Percentiles rank a stretch among this genome's conserved stretches.
These are phyloP conservation scores for Sebastes aleutianus DNA, from an alignment of 2,797 vertebrate species.

Conservation along the genomic window DNA sequence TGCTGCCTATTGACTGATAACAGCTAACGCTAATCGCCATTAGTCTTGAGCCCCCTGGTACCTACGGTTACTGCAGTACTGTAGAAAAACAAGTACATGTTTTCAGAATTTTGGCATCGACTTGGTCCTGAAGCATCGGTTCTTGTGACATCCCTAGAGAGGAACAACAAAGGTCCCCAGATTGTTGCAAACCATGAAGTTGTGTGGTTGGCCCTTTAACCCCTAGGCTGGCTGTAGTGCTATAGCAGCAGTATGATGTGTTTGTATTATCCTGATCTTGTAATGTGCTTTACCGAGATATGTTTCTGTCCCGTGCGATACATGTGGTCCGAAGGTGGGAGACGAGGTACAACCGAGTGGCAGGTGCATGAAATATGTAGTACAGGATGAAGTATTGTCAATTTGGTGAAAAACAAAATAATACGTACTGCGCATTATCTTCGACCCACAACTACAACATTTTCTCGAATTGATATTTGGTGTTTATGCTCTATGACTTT, in stretches of 20 bases:
- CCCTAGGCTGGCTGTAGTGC: not conserved
- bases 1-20: accelerated
- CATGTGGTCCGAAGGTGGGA: too few relatives aligned
- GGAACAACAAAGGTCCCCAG: not conserved
- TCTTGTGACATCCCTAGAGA: not conserved
- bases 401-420: not conserved
- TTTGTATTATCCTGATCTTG: not conserved
- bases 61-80: not conserved
- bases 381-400: not conserved
- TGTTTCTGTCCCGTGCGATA: not conserved
- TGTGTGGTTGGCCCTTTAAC: not conserved
- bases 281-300: not conserved
- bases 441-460: not conserved
- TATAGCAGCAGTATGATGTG: not conserved
- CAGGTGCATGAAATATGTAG: not conserved
- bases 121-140: not conserved
- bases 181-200: not conserved
- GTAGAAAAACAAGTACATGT: not conserved
- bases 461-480: not conserved
- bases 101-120: not conserved
- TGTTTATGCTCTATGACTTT: not conserved
- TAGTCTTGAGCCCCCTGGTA: not conserved
- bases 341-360: not conserved
- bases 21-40: not conserved
- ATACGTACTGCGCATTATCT: not conserved